Conservation (phyloP, 2,113 vertebrate genomes). For the Phodopus roborovskii region DNA sequence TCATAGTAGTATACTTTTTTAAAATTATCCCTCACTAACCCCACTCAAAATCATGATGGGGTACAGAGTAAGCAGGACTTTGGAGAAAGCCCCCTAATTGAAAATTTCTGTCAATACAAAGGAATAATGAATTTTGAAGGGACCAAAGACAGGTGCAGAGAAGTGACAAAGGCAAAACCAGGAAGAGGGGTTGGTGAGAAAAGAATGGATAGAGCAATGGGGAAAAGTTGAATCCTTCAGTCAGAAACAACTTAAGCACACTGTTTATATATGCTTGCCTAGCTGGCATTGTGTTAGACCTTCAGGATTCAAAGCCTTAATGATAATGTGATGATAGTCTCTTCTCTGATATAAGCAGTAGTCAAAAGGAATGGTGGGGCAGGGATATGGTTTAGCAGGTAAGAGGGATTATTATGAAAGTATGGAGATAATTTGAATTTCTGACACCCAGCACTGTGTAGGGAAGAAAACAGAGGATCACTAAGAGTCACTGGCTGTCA, state of each 20-base stretch:
- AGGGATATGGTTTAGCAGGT: neutral
- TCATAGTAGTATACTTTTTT: neutral
- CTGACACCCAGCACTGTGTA: neutral
- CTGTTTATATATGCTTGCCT: neutral
- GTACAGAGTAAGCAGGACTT: neutral
- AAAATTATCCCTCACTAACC: neutral
- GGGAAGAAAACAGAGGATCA: too few species aligned
- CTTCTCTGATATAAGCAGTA: neutral
- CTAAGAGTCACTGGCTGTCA: neutral
- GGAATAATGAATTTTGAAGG: neutral
- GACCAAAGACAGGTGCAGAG: neutral
- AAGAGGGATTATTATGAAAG: neutral
- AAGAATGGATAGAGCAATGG: neutral
- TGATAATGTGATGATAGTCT: slow-evolving; percentile 1
- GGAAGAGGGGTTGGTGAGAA: neutral
- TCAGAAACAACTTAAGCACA: neutral
- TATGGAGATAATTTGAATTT: neutral
- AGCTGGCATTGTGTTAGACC: neutral
- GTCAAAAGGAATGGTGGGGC: neutral
- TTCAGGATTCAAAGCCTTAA: neutral
- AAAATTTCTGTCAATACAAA: slow-evolving; percentile 24
- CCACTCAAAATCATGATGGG: neutral
- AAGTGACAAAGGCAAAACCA: neutral
- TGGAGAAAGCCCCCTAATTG: neutral
- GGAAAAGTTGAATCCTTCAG: neutral